phyloP scores from a whole-genome alignment of 2,113 vertebrate genomes.

The Etheostoma spectabile region DNA sequence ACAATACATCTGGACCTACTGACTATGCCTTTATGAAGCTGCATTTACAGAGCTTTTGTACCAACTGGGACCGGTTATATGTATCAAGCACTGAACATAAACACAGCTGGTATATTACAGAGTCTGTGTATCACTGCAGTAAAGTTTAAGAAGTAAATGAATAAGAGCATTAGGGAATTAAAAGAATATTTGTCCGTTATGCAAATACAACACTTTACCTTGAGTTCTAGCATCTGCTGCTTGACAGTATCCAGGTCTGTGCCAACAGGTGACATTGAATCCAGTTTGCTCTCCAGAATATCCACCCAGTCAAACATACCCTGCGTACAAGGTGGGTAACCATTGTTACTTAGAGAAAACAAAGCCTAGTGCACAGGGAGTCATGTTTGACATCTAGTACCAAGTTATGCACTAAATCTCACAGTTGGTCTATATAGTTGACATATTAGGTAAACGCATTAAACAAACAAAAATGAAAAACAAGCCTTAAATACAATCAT shows the following conservation, averaged over 20 bases:
- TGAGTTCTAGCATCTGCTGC: slow-evolving; percentile 96
- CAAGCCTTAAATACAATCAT: neutral
- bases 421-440: neutral
- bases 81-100: slow-evolving; percentile 41
- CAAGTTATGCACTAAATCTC: slow-evolving; percentile 25
- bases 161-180: neutral
- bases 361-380: slow-evolving; percentile 35
- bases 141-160: slow-evolving; percentile 21
- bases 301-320: slow-evolving; percentile 98
- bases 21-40: slow-evolving; percentile 14
- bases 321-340: slow-evolving; percentile 76
- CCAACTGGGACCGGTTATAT: neutral
- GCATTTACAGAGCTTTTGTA: slow-evolving; percentile 29
- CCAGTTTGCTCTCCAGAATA: slow-evolving; percentile 93
- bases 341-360: slow-evolving; percentile 58
- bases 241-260: slow-evolving; percentile 99
- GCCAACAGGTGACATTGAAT: slow-evolving; percentile 95
- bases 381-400: slow-evolving; percentile 55
- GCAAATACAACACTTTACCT: slow-evolving; percentile 84
- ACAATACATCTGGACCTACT: slow-evolving; percentile 14
- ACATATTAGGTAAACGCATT: slow-evolving; percentile 11
- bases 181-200: neutral
- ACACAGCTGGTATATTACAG: slow-evolving; percentile 64
- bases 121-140: slow-evolving; percentile 15
- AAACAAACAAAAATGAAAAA: neutral